Conservation (phyloP, 2,113 vertebrate genomes). For the Gambusia holbrooki region DNA sequence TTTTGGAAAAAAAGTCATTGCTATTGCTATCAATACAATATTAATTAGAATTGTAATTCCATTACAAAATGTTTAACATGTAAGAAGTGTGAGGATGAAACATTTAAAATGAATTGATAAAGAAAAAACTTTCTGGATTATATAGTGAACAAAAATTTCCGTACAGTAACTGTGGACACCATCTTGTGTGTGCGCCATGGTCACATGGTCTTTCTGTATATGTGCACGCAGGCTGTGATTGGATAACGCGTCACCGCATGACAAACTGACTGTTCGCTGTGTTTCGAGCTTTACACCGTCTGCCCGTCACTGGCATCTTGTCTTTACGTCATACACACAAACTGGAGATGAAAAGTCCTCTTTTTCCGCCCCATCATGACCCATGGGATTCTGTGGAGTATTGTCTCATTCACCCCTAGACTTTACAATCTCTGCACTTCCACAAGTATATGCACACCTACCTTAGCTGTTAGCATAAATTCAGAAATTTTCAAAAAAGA, state of each 20-base stretch:
- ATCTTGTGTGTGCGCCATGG: constrained; percentile 41
- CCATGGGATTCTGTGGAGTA: background rate
- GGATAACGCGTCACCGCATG: constrained; percentile 54
- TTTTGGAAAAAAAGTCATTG: background rate
- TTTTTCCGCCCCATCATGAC: background rate
- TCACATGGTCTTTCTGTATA: constrained; percentile 55
- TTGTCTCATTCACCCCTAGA: constrained; percentile 31
- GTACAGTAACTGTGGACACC: constrained; percentile 24
- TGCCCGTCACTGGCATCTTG: constrained; percentile 28
- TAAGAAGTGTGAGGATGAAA: background rate
- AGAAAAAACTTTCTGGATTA: background rate
- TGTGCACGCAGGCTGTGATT: constrained; percentile 59
- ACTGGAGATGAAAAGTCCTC: constrained; percentile 33
- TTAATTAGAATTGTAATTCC: background rate
- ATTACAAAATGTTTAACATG: background rate
- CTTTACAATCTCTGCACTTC: background rate
- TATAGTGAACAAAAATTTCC: constrained; percentile 14
- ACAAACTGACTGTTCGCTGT: constrained; percentile 40
- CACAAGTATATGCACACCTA: constrained; percentile 4
- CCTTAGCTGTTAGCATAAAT: constrained; percentile 18
- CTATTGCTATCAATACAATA: background rate
- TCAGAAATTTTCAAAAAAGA: constrained; percentile 5
- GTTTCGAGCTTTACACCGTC: constrained; percentile 22
- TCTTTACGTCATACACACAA: constrained; percentile 13
- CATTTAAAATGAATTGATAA: background rate